Evolutionary conservation across 2,888 invertebrate species (phyloP).

Genomic region (Machimus atricapillus): DNA sequence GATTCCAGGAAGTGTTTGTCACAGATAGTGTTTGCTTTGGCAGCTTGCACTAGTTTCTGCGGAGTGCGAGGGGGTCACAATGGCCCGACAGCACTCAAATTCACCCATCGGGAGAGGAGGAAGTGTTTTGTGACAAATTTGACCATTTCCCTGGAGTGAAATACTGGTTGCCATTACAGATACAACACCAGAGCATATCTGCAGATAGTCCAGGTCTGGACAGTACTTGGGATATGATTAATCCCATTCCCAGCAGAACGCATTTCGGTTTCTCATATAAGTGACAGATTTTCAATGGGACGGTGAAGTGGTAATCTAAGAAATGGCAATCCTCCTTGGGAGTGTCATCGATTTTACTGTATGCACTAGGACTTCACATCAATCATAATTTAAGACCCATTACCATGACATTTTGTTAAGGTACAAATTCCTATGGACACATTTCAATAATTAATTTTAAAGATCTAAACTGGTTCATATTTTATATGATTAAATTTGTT

Average conservation of each 20-base stretch:
- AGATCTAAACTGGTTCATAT: too few relatives aligned
- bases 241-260: neutral
- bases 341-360: neutral
- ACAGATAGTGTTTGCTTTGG: neutral
- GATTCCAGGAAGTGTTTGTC: constrained; percentile 1
- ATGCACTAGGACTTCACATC: neutral
- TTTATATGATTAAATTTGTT: too few relatives aligned
- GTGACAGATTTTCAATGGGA: neutral
- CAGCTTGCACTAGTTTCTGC: neutral
- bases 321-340: neutral
- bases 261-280: neutral
- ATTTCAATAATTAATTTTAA: too few relatives aligned
- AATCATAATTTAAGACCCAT: neutral
- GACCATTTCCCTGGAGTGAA: constrained; percentile 16
- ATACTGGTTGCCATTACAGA: neutral
- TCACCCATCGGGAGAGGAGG: neutral
- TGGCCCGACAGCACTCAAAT: neutral
- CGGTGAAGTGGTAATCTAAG: neutral
- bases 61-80: neutral
- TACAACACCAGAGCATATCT: neutral
- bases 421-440: neutral
- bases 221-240: neutral
- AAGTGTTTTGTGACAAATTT: constrained; percentile 23
- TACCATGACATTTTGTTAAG: neutral
- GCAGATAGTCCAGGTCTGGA: neutral